Evolutionary conservation across 2,113 vertebrate species (phyloP), one percentile per base, ranked within the genome.

Genomic region (Daphoenositta chrysoptera): DNA sequence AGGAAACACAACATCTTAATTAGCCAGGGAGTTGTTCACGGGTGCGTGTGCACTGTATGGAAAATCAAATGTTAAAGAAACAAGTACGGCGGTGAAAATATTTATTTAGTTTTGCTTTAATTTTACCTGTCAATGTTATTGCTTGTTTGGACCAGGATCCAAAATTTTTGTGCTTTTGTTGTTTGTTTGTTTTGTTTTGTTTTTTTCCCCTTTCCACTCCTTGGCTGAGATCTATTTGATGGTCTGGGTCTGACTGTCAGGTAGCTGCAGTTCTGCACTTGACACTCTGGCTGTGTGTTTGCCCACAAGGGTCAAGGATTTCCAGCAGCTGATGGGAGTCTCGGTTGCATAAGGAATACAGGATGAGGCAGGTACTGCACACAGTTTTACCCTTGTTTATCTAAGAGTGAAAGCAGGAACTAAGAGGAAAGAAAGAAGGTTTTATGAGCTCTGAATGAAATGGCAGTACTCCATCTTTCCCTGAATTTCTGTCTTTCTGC

Each of bases 391-490:
- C 70, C 61, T 77, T 77, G 64, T 94, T 95, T 93, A 66, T 72
- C 75, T 66, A 33, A 51, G 75, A 83, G 35, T 17, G 21, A 82
- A 88, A 94, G 70, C 66, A 86, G 24, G 61, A 68, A 54, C 57
- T 39, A 64, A 88, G 66, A 54, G 47, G 66, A 48, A 51, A 65
- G 70, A 79, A 83, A 65, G 58, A 53, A 42, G 35, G 16, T 50
- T 79, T 94, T 91, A 76, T 84, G 80, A 86, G 85, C 57, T 73
- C 61, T 82, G 92, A 87, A 70, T 64, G 68, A 89, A 95, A 87
- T 35, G 68, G 40, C 58, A 58, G 39, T 45, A 26, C 42, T 89
- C 44, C 42, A 30, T 87, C 71, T 83, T 77, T 14, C 79, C 28
- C 13, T 37, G 37, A 30, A 31, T 64, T 50, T 70, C 65, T 91